Conservation (phyloP, 2,888 invertebrate species). For the Ophonus ardosiacus region DNA sequence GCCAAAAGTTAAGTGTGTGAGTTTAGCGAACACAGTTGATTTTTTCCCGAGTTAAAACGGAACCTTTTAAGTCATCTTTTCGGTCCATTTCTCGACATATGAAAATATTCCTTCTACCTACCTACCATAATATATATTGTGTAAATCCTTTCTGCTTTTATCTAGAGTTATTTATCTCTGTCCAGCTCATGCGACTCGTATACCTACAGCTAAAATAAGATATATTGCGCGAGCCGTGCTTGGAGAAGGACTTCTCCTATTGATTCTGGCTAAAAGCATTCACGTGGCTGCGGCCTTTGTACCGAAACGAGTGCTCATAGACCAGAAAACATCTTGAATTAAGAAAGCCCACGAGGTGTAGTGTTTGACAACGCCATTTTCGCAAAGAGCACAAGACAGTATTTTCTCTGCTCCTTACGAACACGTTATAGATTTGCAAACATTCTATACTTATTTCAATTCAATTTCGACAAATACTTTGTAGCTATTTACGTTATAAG, state of each 20-base stretch:
- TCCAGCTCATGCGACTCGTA: constrained; percentile 49
- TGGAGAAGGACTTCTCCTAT: constrained; percentile 71
- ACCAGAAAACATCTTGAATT: constrained; percentile 61
- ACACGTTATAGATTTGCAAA: not conserved
- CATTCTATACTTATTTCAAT: not conserved
- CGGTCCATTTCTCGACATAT: constrained; percentile 61
- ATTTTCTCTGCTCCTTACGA: not conserved
- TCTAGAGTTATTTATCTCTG: constrained; percentile 62
- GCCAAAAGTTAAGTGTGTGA: constrained; percentile 16
- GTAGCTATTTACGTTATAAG: too few species aligned
- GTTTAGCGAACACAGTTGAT: constrained; percentile 20
- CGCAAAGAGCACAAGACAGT: not conserved
- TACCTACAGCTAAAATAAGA: constrained; percentile 60
- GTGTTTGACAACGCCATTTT: constrained; percentile 49
- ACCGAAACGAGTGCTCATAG: constrained; percentile 54
- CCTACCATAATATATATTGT: constrained; percentile 60
- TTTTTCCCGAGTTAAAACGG: constrained; percentile 51
- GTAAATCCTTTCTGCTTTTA: constrained; percentile 60
- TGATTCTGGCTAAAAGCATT: constrained; percentile 74
- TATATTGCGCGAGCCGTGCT: constrained; percentile 56
- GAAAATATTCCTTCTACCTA: constrained; percentile 58
- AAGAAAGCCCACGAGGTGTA: constrained; percentile 52
- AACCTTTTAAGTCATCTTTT: constrained; percentile 50
- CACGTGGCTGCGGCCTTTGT: constrained; percentile 51
- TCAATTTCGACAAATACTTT: not conserved